Percentiles rank a stretch among this genome's conserved stretches.
These are phyloP conservation scores for Dromococcyx pavoninus DNA, from an alignment of 2,797 vertebrate genomes.

Conservation along the genomic window DNA sequence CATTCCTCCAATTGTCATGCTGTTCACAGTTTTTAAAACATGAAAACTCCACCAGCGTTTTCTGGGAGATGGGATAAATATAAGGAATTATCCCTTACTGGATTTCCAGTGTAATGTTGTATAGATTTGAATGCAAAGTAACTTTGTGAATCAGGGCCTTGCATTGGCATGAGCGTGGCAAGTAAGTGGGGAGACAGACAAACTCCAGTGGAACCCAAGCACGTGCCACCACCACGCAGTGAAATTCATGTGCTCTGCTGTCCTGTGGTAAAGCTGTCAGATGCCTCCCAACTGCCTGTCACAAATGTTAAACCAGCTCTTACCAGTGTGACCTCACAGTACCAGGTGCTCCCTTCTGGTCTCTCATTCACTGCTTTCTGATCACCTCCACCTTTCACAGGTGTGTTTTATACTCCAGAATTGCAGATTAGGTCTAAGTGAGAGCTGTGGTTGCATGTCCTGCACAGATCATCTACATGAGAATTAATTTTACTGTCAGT, in stretches of 20 bases:
- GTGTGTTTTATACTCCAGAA: neutral
- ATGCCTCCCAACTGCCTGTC: neutral
- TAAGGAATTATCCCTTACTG: neutral
- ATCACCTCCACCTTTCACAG: neutral
- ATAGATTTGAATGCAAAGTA: neutral
- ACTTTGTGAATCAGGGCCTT: neutral
- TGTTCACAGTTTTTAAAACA: neutral
- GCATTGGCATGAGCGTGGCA: neutral
- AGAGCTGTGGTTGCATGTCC: neutral
- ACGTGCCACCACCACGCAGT: neutral
- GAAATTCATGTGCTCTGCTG: neutral
- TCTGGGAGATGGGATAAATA: neutral
- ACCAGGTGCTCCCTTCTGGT: neutral
- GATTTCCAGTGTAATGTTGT: neutral
- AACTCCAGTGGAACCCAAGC: neutral
- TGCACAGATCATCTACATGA: neutral
- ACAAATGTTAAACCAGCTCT: neutral
- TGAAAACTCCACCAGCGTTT: neutral
- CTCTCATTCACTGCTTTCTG: neutral
- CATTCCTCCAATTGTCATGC: neutral
- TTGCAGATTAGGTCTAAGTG: neutral
- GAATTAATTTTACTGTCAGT: neutral
- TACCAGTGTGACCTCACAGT: neutral
- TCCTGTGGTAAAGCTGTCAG: slow-evolving; percentile 11
- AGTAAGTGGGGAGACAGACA: neutral